These are phyloP conservation scores for Heteromormyrus szaboi DNA, from an alignment of 2,797 vertebrate genomes.

Conservation along the genomic window DNA sequence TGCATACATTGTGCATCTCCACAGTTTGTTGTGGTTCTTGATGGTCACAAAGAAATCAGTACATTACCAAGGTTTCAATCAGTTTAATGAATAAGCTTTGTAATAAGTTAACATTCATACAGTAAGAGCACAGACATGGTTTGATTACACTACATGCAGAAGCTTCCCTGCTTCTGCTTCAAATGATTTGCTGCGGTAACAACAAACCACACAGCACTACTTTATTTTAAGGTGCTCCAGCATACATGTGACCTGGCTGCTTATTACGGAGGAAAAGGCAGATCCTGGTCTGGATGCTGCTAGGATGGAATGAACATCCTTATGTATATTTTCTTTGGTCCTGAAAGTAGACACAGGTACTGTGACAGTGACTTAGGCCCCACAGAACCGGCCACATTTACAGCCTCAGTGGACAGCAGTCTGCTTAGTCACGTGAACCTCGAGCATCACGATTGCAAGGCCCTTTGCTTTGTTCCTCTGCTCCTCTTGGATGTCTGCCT, in stretches of 20 bases:
- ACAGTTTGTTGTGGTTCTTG: background rate
- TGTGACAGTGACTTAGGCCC: background rate
- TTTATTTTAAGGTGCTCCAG: background rate
- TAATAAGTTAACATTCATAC: background rate
- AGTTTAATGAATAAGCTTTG: background rate
- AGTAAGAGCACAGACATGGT: background rate
- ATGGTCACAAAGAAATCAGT: background rate
- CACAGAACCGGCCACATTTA: background rate
- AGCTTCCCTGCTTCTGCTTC: background rate
- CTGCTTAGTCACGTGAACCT: background rate
- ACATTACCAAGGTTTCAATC: background rate
- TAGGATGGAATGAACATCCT: background rate
- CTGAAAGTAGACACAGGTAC: background rate
- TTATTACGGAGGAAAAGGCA: background rate
- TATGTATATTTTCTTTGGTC: background rate
- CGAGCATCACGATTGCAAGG: constrained; percentile 18
- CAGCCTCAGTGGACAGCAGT: background rate
- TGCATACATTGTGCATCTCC: background rate
- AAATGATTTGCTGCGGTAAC: background rate
- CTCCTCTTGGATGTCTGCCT: background rate
- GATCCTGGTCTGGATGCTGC: background rate
- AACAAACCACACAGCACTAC: background rate
- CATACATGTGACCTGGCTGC: background rate
- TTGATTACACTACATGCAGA: background rate
- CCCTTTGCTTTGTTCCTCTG: constrained; percentile 12